Evolutionary conservation across 2,888 invertebrate species (phyloP), one percentile per base, ranked within the genome.

Genomic region (Dascillus cervinus): DNA sequence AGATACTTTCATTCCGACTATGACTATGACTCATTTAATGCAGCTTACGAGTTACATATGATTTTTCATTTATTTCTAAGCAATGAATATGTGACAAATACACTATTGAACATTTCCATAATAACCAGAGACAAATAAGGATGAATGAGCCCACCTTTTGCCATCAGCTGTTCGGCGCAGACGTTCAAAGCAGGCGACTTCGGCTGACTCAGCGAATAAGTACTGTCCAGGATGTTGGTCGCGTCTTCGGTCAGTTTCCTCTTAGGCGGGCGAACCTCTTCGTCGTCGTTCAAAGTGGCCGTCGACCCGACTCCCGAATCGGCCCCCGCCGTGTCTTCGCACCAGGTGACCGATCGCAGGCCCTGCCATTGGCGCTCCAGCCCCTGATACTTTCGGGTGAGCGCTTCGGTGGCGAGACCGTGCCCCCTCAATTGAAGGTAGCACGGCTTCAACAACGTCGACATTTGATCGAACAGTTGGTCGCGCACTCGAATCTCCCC

Each of bases 261-360:
- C 32, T 37, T 43, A 8, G 17, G 8, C 4, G 17, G 5, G 5
- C 17, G 17, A 17, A 6, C 8, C 8, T 17, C 17, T 12, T 43
- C 30, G 10, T 26, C 10, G 8, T 38, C 22, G 13, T 42, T 48
- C 2, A 45, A 34, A 3, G 40, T 38, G 0, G 29, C 13, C 8
- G 29, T 22, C 3, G 52, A 47, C 9, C 47, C 46, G 8, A 54
- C 15, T 4, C 49, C 52, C 2, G 48, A 47, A 37, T 52, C 53
- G 11, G 29, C 29, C 14, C 27, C 64, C 5, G 4, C 10, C 11
- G 10, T n/a, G 21, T 34, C 27, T 42, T 76, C 77, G 0, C 70
- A 69, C 76, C 78, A 81, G 6, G 71, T 70, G 8, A 81, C 75
- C 13, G 67, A 67, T 49, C 72, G 72, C 1, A 71, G 67, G 0